Evolutionary conservation across 2,113 vertebrate species (phyloP).

Genomic region (Rhipidura dahli): DNA sequence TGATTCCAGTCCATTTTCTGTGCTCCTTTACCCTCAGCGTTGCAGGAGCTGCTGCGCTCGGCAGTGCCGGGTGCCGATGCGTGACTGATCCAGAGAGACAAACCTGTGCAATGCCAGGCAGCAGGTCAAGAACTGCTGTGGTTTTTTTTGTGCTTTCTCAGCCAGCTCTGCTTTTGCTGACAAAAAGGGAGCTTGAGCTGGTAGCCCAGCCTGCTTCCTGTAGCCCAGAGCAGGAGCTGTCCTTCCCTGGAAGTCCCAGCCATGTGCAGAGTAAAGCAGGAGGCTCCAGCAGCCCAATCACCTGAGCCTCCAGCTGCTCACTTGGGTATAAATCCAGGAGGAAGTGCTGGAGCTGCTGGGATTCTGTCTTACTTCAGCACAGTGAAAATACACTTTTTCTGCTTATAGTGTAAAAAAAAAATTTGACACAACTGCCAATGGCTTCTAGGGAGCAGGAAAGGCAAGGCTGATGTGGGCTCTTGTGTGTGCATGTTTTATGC

Average conservation of each 20-base stretch:
- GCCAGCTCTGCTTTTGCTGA: neutral
- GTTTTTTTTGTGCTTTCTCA: fast-evolving
- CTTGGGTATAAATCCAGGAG: neutral
- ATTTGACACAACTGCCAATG: neutral
- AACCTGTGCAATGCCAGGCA: neutral
- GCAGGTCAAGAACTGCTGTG: neutral
- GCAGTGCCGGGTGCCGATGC: fast-evolving
- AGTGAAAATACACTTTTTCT: neutral
- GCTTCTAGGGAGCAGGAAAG: neutral
- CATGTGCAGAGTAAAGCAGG: neutral
- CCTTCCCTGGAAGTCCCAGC: neutral
- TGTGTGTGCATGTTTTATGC: neutral
- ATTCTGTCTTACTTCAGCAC: neutral
- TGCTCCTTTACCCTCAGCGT: neutral
- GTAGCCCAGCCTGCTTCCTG: neutral
- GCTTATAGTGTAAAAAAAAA: neutral
- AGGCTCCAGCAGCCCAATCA: neutral
- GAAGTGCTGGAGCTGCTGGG: neutral
- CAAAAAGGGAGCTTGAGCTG: neutral
- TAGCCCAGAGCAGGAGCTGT: neutral
- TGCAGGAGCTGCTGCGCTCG: fast-evolving
- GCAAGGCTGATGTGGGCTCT: neutral
- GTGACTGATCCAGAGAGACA: fast-evolving
- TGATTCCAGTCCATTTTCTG: neutral
- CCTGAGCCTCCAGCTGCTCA: neutral